These are phyloP conservation scores for Drepana falcataria DNA, from an alignment of 2,888 invertebrate genomes.

Conservation along the genomic window DNA sequence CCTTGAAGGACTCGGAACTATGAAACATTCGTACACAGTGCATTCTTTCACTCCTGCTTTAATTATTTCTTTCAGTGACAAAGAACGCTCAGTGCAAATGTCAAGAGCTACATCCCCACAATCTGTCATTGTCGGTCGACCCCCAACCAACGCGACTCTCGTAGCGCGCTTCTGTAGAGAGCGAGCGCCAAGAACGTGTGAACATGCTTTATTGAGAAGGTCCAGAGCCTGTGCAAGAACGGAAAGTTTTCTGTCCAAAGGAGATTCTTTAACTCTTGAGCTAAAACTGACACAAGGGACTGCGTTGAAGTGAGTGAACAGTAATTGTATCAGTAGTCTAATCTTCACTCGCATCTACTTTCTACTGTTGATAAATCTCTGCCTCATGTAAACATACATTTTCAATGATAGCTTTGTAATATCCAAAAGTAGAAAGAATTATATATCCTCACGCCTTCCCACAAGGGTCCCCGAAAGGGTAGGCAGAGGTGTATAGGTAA, in stretches of 20 bases:
- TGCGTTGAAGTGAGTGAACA: constrained; percentile 83
- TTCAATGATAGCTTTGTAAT: no score
- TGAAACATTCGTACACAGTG: not conserved
- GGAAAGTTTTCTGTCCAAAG: constrained; percentile 90
- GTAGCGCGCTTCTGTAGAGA: constrained; percentile 90
- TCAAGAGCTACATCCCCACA: constrained; percentile 70
- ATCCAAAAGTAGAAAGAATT: no score
- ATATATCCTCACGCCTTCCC: no score
- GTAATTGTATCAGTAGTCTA: no score
- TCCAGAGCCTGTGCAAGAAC: constrained; percentile 88
- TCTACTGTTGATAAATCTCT: no score
- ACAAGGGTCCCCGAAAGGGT: no score
- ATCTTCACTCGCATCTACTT: no score
- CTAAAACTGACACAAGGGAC: constrained; percentile 89
- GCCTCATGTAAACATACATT: no score
- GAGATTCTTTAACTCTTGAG: constrained; percentile 89
- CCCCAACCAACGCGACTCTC: constrained; percentile 85
- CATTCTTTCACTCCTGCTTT: not conserved
- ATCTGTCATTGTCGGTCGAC: constrained; percentile 74
- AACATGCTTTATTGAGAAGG: constrained; percentile 84
- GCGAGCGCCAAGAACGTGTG: constrained; percentile 89
- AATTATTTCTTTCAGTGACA: constrained; percentile 51
- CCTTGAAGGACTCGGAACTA: no score
- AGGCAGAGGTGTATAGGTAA: no score
- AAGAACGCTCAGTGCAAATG: constrained; percentile 70